phyloP scores from a whole-genome alignment of 2,797 vertebrate species.

The Propithecus perrieri region DNA sequence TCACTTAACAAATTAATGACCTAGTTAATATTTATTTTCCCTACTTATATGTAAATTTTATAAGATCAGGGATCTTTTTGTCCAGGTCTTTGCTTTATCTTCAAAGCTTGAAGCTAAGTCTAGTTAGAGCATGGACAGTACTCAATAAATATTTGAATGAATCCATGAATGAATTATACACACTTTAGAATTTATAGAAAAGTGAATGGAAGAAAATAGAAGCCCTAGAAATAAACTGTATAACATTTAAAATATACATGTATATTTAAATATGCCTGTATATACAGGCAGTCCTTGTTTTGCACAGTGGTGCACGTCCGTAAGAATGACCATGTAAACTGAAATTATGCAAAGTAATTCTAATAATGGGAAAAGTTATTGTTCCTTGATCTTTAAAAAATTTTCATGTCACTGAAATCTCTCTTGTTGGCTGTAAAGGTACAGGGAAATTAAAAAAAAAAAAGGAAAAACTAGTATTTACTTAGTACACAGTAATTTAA shows the following conservation, averaged over 20 bases:
- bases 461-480: not conserved
- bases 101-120: not conserved
- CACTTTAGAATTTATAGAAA: not conserved
- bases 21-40: conserved; percentile 18
- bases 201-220: not conserved
- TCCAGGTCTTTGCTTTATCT: conserved; percentile 20
- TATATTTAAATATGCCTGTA: not conserved
- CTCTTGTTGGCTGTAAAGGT: not conserved
- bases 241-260: not conserved
- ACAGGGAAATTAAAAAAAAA: not conserved
- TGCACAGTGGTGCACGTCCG: not conserved
- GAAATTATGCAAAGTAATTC: not conserved
- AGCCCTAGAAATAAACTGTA: not conserved
- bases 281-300: not conserved
- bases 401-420: not conserved
- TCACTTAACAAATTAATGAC: conserved; percentile 7
- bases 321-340: not conserved
- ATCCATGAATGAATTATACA: not conserved
- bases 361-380: not conserved
- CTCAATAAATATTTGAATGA: not conserved
- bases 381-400: not conserved
- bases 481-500: not conserved
- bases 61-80: not conserved
- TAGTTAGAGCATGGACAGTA: not conserved
- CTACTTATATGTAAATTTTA: not conserved